Evolutionary conservation across 2,888 invertebrate species (phyloP).

Genomic region (Mimas tiliae): DNA sequence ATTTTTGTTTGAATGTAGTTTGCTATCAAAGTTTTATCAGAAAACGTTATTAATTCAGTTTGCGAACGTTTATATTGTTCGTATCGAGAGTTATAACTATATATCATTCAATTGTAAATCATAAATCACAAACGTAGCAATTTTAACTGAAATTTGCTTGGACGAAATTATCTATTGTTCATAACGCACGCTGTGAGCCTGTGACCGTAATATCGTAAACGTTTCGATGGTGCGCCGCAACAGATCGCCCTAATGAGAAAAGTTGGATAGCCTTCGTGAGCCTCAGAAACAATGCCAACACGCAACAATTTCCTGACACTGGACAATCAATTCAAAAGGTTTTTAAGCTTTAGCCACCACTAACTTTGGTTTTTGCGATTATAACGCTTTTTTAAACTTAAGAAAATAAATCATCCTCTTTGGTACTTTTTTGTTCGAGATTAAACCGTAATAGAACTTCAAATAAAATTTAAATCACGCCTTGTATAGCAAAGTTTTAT

Average conservation of each 20-base stretch:
- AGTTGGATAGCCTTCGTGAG: slow-evolving; percentile 73
- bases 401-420: slow-evolving; percentile 55
- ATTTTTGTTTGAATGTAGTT: no score
- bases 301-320: slow-evolving; percentile 74
- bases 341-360: slow-evolving; percentile 49
- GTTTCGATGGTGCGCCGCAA: slow-evolving; percentile 62
- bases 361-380: slow-evolving; percentile 60
- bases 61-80: background rate
- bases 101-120: slow-evolving; percentile 27
- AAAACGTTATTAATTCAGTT: slow-evolving; percentile 6
- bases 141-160: slow-evolving; percentile 43
- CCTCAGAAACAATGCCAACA: slow-evolving; percentile 73
- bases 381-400: slow-evolving; percentile 34
- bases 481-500: no score
- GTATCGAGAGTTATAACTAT: background rate
- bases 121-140: slow-evolving; percentile 35
- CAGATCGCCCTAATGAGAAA: slow-evolving; percentile 80
- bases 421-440: background rate
- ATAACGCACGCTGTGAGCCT: slow-evolving; percentile 43
- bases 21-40: slow-evolving; percentile 9
- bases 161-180: slow-evolving; percentile 51
- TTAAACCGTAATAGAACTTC: no score
- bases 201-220: slow-evolving; percentile 55
- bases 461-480: no score
- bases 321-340: slow-evolving; percentile 80